A percentile compares a stretch with the other conserved stretches of the same genome.
Evolutionary conservation across 2,888 invertebrate species (phyloP).

Genomic region (Drosophila tanythrix): DNA sequence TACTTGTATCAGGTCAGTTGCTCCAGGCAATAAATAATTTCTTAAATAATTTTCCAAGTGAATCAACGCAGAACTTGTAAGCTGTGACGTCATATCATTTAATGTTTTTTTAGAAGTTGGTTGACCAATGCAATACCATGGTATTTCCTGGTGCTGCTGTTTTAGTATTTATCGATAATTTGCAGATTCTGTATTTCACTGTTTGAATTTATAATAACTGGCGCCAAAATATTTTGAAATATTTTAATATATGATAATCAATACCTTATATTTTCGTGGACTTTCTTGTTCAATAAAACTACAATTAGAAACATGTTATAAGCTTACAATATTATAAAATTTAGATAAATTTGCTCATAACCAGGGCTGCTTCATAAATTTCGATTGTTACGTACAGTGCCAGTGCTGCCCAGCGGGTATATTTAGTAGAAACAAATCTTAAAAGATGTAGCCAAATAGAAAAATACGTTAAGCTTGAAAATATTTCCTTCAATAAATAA

Average conservation of each 20-base stretch:
- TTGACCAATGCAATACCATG: neutral
- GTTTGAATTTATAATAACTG: neutral
- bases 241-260: neutral
- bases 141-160: neutral
- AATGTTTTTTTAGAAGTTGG: neutral
- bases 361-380: neutral
- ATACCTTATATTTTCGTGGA: too few species aligned
- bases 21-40: neutral
- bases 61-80: rapidly evolving
- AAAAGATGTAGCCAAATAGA: neutral
- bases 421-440: neutral
- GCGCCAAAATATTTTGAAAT: neutral
- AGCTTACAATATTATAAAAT: neutral
- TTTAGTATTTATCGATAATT: constrained; percentile 26
- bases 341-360: neutral
- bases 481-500: neutral
- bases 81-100: constrained; percentile 33
- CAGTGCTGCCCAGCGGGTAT: constrained; percentile 1
- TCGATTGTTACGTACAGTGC: neutral
- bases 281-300: neutral
- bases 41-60: neutral
- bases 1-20: neutral
- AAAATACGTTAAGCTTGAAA: neutral
- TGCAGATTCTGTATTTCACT: neutral
- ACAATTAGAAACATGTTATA: neutral